phyloP scores from a whole-genome alignment of 2,113 vertebrate genomes.

The Polypterus senegalus region DNA sequence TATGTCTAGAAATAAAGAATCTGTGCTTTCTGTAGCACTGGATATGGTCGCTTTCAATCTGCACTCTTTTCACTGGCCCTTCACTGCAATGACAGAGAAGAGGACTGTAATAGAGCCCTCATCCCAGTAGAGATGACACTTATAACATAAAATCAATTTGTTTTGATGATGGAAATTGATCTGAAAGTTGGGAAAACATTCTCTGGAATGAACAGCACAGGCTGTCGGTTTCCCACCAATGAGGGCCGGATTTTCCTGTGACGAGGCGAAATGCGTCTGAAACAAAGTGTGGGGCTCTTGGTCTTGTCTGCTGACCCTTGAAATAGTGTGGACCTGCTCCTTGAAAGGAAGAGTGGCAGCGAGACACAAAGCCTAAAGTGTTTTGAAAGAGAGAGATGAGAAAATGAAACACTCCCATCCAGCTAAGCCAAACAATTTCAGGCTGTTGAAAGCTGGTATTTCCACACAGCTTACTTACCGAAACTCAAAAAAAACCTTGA shows the following conservation, averaged over 20 bases:
- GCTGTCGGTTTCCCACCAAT: slow-evolving; percentile 9
- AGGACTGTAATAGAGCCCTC: slow-evolving; percentile 11
- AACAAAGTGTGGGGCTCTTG: not conserved
- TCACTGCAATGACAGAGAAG: not conserved
- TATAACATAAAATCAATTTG: slow-evolving; percentile 17
- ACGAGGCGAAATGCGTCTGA: not conserved
- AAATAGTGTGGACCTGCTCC: not conserved
- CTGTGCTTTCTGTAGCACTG: too few relatives aligned
- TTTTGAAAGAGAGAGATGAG: too few relatives aligned
- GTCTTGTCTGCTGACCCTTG: not conserved
- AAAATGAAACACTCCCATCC: too few relatives aligned
- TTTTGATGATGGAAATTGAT: slow-evolving; percentile 16
- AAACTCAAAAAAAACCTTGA: too few relatives aligned
- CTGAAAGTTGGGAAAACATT: slow-evolving; percentile 13
- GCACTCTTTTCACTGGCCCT: too few relatives aligned
- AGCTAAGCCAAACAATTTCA: too few relatives aligned
- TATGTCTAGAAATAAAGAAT: too few relatives aligned
- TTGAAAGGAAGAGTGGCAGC: not conserved
- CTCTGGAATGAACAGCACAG: slow-evolving; percentile 5
- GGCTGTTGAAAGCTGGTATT: too few relatives aligned
- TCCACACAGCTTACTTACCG: too few relatives aligned
- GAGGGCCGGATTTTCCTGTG: not conserved
- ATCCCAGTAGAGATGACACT: slow-evolving; percentile 11
- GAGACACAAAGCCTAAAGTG: not conserved
- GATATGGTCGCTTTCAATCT: too few relatives aligned